phyloP scores from a whole-genome alignment of 2,797 vertebrate species.

The Etheostoma perlongum region DNA sequence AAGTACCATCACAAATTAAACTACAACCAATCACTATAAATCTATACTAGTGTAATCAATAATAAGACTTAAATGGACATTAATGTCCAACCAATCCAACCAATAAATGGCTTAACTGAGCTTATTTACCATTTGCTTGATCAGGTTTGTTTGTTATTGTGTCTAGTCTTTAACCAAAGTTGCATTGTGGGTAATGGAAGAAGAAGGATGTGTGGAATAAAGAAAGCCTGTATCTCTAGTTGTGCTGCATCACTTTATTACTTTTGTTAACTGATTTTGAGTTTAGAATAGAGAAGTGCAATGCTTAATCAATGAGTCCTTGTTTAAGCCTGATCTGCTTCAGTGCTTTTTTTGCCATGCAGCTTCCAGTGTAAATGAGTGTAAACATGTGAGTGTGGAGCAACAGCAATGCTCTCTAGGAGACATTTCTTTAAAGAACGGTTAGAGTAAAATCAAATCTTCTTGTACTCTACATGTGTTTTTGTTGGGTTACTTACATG shows the following conservation, averaged over 20 bases:
- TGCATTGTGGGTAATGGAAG: neutral
- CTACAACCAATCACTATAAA: no score
- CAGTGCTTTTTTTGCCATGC: neutral
- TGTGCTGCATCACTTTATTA: neutral
- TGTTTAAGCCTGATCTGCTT: neutral
- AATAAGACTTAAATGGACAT: no score
- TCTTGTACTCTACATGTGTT: neutral
- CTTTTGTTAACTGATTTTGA: neutral
- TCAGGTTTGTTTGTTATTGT: no score
- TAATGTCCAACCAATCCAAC: no score
- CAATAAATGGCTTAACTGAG: no score
- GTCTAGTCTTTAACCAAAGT: neutral
- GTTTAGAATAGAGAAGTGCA: neutral
- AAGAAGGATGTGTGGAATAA: neutral
- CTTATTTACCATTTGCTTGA: no score
- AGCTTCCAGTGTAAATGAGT: slow-evolving; percentile 3
- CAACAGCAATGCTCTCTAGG: neutral
- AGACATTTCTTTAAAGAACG: neutral
- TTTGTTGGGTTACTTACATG: slow-evolving; percentile 82
- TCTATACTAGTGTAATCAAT: no score
- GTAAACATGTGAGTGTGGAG: neutral
- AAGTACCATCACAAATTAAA: no score
- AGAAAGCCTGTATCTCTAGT: neutral
- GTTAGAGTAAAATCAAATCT: neutral
- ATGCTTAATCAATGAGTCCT: neutral